Evolutionary conservation across 2,113 vertebrate genomes (phyloP), one percentile per base, ranked within the genome.

Genomic region (Prunella fulvescens): DNA sequence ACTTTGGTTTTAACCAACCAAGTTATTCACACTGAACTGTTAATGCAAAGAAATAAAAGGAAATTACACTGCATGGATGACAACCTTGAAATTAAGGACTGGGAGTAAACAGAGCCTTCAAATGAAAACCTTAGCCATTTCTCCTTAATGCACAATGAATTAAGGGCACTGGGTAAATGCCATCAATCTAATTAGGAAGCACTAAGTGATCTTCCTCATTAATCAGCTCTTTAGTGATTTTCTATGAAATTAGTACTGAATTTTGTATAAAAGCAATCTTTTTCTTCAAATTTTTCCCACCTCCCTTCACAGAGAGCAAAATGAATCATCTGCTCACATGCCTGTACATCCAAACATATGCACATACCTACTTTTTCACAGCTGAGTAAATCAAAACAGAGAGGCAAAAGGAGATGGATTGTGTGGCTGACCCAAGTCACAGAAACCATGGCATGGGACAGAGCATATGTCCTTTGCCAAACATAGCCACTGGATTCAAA

Each of bases 151-250:
- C 48, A 74, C 51, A 82, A 81, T 53, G 47, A 51, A 96, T 94
- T 86, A 96, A 86, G 51, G 69, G 44, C 88, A 82, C 60, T 24
- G 31, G 47, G n/a, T 71, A 93, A 94, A 89, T 76, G 78, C 81
- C 47, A 73, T 88, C 84, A 91, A 93, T 78, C 88, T 92, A 91
- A 95, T 97, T 93, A 91, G 90, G 53, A 94, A 88, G 31, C 47
- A 87, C 58, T 71, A 76, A 86, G 70, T 60, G 53, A 72, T 84
- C 57, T 80, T 83, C 85, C 56, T 89, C 73, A 86, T 95, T 93
- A 92, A 95, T 96, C 92, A 94, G 37, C 33, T 92, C 60, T 69
- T 90, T 31, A 89, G 58, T 89, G 77, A 96, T 95, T 94, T 94
- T 78, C 86, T 78, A 71, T 88, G 31, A 83, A 93, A 83, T 65